These are phyloP conservation scores for Philypnodon macrostomus DNA, from an alignment of 2,797 vertebrate species.

Conservation along the genomic window DNA sequence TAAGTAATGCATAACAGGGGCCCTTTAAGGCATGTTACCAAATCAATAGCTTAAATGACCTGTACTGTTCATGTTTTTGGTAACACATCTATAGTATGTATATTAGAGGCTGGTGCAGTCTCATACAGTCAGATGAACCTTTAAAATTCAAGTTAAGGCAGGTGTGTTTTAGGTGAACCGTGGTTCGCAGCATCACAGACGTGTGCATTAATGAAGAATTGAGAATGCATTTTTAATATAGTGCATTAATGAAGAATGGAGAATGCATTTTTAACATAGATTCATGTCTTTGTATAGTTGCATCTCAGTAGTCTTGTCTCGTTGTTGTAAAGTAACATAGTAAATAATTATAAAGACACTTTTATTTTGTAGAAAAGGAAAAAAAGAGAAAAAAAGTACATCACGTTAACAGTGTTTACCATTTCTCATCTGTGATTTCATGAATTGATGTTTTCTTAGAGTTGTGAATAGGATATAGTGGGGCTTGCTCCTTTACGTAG, in stretches of 20 bases:
- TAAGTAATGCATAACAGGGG: slow-evolving; percentile 9
- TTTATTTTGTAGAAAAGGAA: slow-evolving; percentile 74
- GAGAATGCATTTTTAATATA: too few relatives aligned
- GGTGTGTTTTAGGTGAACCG: slow-evolving; percentile 55
- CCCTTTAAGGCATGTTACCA: slow-evolving; percentile 67
- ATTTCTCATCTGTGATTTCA: slow-evolving; percentile 59
- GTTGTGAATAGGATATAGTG: slow-evolving; percentile 18
- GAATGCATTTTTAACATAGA: slow-evolving; percentile 34
- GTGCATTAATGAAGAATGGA: slow-evolving; percentile 34
- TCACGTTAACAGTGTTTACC: slow-evolving; percentile 61
- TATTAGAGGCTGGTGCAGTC: slow-evolving; percentile 42
- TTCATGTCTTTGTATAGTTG: slow-evolving; percentile 62
- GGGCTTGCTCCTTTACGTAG: slow-evolving; percentile 18
- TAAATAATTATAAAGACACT: slow-evolving; percentile 64
- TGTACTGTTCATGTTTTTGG: slow-evolving; percentile 52
- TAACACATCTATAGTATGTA: slow-evolving; percentile 30
- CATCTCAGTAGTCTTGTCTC: slow-evolving; percentile 62
- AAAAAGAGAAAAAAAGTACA: slow-evolving; percentile 37
- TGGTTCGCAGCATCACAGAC: slow-evolving; percentile 31
- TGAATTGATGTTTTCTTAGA: slow-evolving; percentile 39
- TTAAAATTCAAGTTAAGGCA: slow-evolving; percentile 59
- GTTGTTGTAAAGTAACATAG: slow-evolving; percentile 71
- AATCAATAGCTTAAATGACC: slow-evolving; percentile 52
- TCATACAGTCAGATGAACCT: slow-evolving; percentile 50
- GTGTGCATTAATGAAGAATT: slow-evolving; percentile 36